A percentile compares a stretch with the other conserved stretches of the same genome.
Conservation (phyloP, 2,888 invertebrate genomes). For the Chouioia cunea region DNA sequence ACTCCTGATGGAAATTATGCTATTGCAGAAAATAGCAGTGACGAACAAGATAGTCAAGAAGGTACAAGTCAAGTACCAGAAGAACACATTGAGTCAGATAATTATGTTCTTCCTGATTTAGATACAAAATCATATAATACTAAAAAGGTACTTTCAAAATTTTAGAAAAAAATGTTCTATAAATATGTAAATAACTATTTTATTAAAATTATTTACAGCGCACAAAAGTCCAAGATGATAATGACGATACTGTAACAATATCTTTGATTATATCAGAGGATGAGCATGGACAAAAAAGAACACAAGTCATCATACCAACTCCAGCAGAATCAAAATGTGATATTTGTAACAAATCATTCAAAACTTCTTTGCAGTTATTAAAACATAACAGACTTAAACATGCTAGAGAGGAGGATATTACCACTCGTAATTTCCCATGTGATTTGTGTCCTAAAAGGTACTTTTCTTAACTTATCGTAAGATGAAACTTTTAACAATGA, state of each 20-base stretch:
- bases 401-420: conserved; percentile 66
- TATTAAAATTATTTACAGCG: conserved; percentile 10
- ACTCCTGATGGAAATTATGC: conserved; percentile 67
- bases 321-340: conserved; percentile 66
- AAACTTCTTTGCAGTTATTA: conserved; percentile 66
- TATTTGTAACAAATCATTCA: conserved; percentile 70
- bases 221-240: conserved; percentile 56
- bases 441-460: conserved; percentile 67
- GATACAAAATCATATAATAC: conserved; percentile 50
- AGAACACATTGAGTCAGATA: conserved; percentile 52
- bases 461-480: conserved; percentile 1
- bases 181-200: not conserved
- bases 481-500: conserved; percentile 10
- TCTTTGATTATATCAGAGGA: conserved; percentile 68
- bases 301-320: conserved; percentile 68
- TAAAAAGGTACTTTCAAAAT: conserved; percentile 52
- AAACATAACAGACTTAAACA: conserved; percentile 66
- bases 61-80: conserved; percentile 47
- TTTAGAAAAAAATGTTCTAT: not conserved
- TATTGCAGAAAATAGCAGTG: conserved; percentile 60
- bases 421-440: conserved; percentile 66
- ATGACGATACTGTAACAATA: conserved; percentile 68
- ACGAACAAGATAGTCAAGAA: conserved; percentile 60
- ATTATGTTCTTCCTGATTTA: conserved; percentile 57
- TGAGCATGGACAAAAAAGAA: conserved; percentile 67